A percentile compares a stretch with the other conserved stretches of the same genome.
Conservation (phyloP, 2,797 vertebrate genomes). For the Anomalospiza imberbis region DNA sequence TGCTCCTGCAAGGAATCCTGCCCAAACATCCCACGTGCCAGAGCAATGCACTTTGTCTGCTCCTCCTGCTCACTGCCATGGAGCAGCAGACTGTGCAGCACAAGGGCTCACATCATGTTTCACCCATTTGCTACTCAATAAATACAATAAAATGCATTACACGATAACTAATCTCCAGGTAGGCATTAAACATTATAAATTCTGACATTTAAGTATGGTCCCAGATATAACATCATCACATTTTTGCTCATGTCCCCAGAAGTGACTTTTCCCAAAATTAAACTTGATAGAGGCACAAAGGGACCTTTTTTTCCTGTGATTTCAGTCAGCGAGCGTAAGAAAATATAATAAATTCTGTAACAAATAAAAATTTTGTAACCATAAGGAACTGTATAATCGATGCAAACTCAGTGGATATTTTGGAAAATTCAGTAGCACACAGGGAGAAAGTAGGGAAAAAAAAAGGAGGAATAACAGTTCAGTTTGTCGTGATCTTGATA, state of each 20-base stretch:
- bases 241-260: background rate
- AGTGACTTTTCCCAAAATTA: slow-evolving; percentile 7
- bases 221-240: background rate
- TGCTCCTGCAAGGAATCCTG: background rate
- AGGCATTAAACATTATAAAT: background rate
- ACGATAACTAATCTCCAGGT: background rate
- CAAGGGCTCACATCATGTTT: background rate
- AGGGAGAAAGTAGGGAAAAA: background rate
- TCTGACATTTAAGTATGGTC: background rate
- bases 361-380: background rate
- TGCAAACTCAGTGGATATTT: slow-evolving; percentile 28
- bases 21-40: background rate
- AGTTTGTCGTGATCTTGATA: background rate
- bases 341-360: slow-evolving; percentile 1
- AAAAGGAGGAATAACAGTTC: background rate
- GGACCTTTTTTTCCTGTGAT: background rate
- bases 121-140: background rate
- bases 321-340: background rate
- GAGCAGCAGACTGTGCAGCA: background rate
- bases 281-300: background rate
- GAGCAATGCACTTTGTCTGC: rapidly evolving
- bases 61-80: background rate
- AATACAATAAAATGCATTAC: background rate
- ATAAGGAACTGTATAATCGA: background rate
- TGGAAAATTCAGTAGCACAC: background rate